Base-by-base conservation (phyloP, 2,113 vertebrate species). In the Myiagra hebetior region DNA sequence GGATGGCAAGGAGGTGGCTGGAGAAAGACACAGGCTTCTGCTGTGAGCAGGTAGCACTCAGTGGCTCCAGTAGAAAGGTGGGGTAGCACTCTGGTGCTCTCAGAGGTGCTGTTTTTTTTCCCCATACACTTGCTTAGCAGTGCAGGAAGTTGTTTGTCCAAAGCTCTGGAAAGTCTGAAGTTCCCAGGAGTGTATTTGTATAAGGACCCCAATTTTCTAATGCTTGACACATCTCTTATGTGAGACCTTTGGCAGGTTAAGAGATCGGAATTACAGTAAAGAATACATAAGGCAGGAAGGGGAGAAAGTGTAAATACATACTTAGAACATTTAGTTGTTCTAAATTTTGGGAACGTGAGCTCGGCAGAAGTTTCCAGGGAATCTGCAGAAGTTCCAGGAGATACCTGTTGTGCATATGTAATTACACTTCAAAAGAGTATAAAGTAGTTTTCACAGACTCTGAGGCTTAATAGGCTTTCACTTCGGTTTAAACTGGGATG, bases 21-120 rank as follows among this genome's bases (percentile, higher is more conserved):
- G 37, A 83, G 47, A 37, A 73, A 65, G 35, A 47, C 0, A 2
- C 1, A 11, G 5, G 11, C 56, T 65, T 3, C 31, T 0, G 0
- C 55, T 87, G 47, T 49, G 53, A 49, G 31, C 1, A 1, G 14
- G 22, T 39, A 18, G 31, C 2, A 0, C 26, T 42, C n/a, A n/a
- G 35, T 13, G 20, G 31, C 22, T 64, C 14, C 5, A 1, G 23
- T 21, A 23, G 65, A 47, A 78, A 41, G 46, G 21, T 24, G 44
- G 49, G 26, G n/a, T 35, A 56, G 20, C 3, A 6, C 24, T 35
- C 28, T 17, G 0, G 0, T 4, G 1, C 31, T 93, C 47, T 67
- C 50, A 39, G 31, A 68, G 46, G 5, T 41, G 35, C 11, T 6
- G 5, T 9, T 13, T 26, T 52, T 52, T 80, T 62, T 55, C 47